Conservation (phyloP, 2,797 vertebrate genomes). For the Leontopithecus rosalia region DNA sequence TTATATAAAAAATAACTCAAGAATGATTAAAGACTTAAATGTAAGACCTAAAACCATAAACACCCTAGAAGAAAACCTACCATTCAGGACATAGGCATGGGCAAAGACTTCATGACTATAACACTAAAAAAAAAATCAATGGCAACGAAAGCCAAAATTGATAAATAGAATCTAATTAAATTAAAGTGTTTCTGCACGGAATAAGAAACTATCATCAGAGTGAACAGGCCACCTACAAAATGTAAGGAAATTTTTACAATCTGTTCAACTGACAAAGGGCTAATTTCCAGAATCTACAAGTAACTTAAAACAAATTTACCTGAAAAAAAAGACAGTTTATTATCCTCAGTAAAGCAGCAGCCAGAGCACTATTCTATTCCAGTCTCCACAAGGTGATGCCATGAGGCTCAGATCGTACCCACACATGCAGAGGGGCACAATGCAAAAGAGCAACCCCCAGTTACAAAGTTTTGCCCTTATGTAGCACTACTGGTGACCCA, state of each 20-base stretch:
- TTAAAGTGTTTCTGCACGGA: not conserved
- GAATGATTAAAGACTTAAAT: not conserved
- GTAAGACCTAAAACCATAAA: not conserved
- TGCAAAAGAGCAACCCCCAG: accelerated
- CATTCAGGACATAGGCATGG: not conserved
- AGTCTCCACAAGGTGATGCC: not conserved
- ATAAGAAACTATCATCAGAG: too few species aligned
- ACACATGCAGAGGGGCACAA: accelerated
- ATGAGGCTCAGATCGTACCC: accelerated
- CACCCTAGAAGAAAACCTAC: not conserved
- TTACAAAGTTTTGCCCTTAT: not conserved
- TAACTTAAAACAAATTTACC: not conserved
- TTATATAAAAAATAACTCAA: not conserved
- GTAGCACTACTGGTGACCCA: not conserved
- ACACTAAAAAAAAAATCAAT: not conserved
- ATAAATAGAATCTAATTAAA: not conserved
- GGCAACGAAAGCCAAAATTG: not conserved
- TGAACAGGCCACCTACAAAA: not conserved
- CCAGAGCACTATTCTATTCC: not conserved
- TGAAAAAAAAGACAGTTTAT: not conserved
- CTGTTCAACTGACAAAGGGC: not conserved
- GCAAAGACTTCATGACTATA: not conserved
- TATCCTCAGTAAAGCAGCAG: not conserved
- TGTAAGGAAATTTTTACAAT: not conserved
- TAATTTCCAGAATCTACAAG: not conserved